These are phyloP conservation scores for Furnarius figulus DNA, from an alignment of 2,113 vertebrate species.

Conservation along the genomic window DNA sequence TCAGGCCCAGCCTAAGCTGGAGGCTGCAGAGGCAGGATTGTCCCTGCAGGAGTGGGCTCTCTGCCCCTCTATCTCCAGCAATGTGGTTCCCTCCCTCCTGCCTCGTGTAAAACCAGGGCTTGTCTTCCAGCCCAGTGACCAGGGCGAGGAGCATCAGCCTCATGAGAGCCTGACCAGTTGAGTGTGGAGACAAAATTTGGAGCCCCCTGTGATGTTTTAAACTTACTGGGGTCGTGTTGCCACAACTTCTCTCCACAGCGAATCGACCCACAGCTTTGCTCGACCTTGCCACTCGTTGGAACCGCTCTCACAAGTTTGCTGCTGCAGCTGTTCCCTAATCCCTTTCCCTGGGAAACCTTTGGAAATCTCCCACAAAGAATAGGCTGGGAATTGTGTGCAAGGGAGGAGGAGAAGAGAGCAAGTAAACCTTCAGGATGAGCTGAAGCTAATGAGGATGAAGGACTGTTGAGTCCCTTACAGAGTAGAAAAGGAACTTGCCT, in stretches of 20 bases:
- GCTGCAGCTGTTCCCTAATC: neutral
- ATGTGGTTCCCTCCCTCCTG: neutral
- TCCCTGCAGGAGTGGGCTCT: neutral
- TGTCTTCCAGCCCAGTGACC: neutral
- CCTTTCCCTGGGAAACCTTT: neutral
- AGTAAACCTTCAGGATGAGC: neutral
- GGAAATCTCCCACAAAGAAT: neutral
- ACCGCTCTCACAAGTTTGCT: neutral
- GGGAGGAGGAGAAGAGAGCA: neutral
- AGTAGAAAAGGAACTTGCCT: neutral
- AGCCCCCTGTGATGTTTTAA: neutral
- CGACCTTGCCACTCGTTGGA: neutral
- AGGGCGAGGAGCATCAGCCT: neutral
- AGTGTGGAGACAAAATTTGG: accelerated
- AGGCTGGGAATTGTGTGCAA: neutral
- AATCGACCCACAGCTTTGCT: neutral
- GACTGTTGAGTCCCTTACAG: neutral
- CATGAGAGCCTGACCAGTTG: neutral
- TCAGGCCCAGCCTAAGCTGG: neutral
- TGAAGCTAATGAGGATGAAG: neutral
- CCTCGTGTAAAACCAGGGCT: neutral
- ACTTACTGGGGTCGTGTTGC: accelerated
- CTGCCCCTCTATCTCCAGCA: neutral
- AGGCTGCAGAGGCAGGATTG: neutral
- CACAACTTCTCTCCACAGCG: too few relatives aligned